These are phyloP conservation scores for Xylophagus ater DNA, from an alignment of 2,888 invertebrate species.

Conservation along the genomic window DNA sequence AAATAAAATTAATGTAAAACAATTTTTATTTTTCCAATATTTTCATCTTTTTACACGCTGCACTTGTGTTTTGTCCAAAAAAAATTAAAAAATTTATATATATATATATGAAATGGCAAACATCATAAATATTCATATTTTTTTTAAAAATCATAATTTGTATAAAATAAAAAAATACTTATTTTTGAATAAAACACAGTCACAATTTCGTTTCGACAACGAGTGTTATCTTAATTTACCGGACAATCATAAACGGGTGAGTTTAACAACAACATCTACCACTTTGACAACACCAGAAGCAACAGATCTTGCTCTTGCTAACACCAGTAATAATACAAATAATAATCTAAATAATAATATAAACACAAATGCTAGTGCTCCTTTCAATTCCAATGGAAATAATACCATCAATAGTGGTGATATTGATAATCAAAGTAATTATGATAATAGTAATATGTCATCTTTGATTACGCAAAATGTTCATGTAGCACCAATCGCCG, in stretches of 20 bases:
- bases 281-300: constrained; percentile 20
- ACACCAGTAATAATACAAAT: constrained; percentile 16
- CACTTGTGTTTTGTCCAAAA: constrained; percentile 21
- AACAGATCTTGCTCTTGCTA: constrained; percentile 28
- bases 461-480: constrained; percentile 22
- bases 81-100: constrained; percentile 7
- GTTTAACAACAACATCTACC: constrained; percentile 39
- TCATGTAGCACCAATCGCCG: constrained; percentile 25
- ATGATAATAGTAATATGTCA: no score
- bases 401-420: constrained; percentile 22
- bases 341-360: no score
- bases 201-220: constrained; percentile 99
- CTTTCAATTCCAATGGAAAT: constrained; percentile 29
- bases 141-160: neutral
- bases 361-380: constrained; percentile 16
- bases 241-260: constrained; percentile 98
- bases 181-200: constrained; percentile 54
- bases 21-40: constrained; percentile 15
- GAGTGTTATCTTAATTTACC: constrained; percentile 96
- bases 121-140: neutral
- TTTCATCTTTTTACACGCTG: constrained; percentile 22
- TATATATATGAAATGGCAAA: constrained; percentile 2
- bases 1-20: neutral
- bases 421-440: constrained; percentile 18
- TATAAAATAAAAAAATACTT: neutral